Percentiles rank a stretch among this genome's conserved stretches.
phyloP scores from a whole-genome alignment of 2,113 vertebrate genomes.

The Bettongia penicillata region DNA sequence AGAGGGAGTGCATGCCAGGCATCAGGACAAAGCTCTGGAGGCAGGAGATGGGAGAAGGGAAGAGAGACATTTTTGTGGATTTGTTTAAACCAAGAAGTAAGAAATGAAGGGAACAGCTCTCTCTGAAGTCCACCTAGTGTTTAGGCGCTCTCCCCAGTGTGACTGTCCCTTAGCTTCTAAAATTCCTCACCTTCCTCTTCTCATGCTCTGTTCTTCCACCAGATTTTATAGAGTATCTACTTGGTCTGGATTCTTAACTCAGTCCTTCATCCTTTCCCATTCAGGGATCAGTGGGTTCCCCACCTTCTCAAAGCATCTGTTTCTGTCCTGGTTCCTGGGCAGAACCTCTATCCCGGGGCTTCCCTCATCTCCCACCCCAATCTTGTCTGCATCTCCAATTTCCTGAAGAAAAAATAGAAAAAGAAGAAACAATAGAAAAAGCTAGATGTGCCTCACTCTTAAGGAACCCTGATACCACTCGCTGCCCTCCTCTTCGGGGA shows the following conservation, averaged over 20 bases:
- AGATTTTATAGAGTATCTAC: neutral
- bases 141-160: neutral
- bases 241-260: neutral
- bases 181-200: neutral
- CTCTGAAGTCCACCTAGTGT: neutral
- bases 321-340: neutral
- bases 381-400: neutral
- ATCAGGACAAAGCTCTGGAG: too few relatives aligned
- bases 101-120: neutral
- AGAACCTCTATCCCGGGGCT: neutral
- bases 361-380: neutral
- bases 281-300: neutral
- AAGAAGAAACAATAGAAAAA: neutral
- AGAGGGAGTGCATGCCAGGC: neutral
- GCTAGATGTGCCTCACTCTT: neutral
- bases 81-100: neutral
- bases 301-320: neutral
- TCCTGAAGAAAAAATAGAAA: neutral
- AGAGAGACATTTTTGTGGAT: neutral
- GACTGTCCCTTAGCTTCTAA: neutral
- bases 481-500: neutral
- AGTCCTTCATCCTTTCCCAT: too few relatives aligned
- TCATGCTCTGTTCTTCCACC: neutral
- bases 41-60: too few relatives aligned
- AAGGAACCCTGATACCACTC: neutral